Conservation (phyloP, 2,797 vertebrate species). For the Sylvilagus floridanus region DNA sequence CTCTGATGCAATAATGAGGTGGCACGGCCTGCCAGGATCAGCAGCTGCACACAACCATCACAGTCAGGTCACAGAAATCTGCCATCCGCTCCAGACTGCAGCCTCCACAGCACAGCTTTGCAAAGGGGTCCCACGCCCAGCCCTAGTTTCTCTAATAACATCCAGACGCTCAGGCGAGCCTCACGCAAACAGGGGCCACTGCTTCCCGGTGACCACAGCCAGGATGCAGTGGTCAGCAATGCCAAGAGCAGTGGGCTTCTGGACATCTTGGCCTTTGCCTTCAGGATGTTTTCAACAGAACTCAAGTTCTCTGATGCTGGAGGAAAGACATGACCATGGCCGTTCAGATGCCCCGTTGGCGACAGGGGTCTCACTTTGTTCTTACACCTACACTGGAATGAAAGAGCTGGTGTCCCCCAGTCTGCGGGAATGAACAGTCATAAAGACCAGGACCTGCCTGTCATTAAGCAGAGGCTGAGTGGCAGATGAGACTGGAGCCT, state of each 20-base stretch:
- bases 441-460: background rate
- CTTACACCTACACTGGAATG: background rate
- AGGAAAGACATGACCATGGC: background rate
- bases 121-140: background rate
- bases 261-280: background rate
- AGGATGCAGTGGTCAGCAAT: background rate
- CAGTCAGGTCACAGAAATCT: background rate
- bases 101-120: background rate
- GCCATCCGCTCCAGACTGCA: background rate
- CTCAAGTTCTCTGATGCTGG: background rate
- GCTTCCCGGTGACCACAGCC: background rate
- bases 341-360: background rate
- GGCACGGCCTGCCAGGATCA: too few species aligned
- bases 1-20: background rate
- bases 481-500: background rate
- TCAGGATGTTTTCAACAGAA: background rate
- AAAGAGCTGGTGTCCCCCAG: background rate
- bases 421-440: background rate
- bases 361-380: background rate
- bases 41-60: background rate
- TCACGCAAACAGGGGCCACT: too few species aligned
- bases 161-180: background rate
- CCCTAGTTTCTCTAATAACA: background rate
- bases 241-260: too few species aligned
- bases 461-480: too few species aligned